A percentile compares a stretch with the other conserved stretches of the same genome.
Evolutionary conservation across 1,140 invertebrate genomes (phyloP).

Genomic region (Cheumatopsyche charites): DNA sequence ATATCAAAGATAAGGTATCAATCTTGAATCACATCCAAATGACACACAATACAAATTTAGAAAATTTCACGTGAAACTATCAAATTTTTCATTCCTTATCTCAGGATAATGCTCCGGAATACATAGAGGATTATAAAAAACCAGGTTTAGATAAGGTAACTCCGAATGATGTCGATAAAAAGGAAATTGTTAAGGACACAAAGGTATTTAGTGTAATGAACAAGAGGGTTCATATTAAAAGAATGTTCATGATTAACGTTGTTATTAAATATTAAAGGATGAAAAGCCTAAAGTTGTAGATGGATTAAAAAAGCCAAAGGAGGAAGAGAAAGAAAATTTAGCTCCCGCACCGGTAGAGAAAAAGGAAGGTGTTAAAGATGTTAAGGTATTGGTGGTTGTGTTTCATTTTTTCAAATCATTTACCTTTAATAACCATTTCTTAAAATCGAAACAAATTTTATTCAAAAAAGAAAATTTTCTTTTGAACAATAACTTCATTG

Average conservation of each 20-base stretch:
- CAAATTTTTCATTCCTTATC: background rate
- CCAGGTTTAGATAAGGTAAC: constrained; percentile 53
- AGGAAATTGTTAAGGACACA: background rate
- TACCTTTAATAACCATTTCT: too few relatives aligned
- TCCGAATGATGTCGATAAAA: background rate
- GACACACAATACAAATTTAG: background rate
- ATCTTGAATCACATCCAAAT: background rate
- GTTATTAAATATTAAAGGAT: constrained; percentile 18
- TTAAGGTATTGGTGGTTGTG: constrained; percentile 31
- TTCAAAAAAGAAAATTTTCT: background rate
- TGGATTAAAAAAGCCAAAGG: constrained; percentile 67
- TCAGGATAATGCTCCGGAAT: constrained; percentile 23
- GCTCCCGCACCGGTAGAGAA: constrained; percentile 55
- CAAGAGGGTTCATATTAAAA: background rate
- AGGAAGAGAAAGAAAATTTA: constrained; percentile 68
- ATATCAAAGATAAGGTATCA: constrained; percentile 37
- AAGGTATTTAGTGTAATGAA: background rate
- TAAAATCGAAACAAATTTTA: background rate
- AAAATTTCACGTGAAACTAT: background rate
- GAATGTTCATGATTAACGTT: background rate
- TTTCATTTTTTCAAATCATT: too few relatives aligned
- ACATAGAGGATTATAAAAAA: constrained; percentile 61
- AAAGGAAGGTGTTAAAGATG: constrained; percentile 39
- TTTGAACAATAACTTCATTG: background rate
- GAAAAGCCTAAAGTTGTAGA: constrained; percentile 16